A percentile compares a stretch with the other conserved stretches of the same genome.
These are phyloP conservation scores for Urocyon cinereoargenteus DNA, from an alignment of 2,797 vertebrate species.

Conservation along the genomic window DNA sequence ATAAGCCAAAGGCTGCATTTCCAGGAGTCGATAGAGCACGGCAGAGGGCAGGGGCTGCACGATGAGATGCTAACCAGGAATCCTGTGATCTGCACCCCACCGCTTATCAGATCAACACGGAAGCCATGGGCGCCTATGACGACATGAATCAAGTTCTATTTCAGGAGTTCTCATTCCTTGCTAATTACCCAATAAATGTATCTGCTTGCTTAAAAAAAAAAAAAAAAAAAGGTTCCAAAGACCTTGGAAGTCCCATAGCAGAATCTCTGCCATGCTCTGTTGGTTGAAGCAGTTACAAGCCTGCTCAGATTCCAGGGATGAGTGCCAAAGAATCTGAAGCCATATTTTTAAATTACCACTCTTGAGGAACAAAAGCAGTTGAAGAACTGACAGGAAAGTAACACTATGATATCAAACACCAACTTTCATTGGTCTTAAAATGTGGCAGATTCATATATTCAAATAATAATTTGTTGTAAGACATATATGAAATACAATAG, in stretches of 20 bases:
- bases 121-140: neutral
- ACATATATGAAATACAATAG: neutral
- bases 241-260: neutral
- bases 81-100: neutral
- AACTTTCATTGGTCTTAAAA: neutral
- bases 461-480: constrained; percentile 20
- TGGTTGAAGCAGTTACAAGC: neutral
- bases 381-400: neutral
- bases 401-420: constrained; percentile 1
- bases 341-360: neutral
- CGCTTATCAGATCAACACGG: neutral
- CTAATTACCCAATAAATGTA: neutral
- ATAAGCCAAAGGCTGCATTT: neutral
- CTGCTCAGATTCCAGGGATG: neutral
- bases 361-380: neutral
- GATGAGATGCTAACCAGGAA: neutral
- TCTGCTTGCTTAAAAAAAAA: neutral
- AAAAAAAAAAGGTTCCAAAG: too few relatives aligned
- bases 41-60: neutral
- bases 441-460: neutral
- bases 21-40: neutral
- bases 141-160: neutral
- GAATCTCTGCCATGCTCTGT: neutral
- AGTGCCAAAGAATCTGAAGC: neutral
- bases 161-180: neutral